Evolutionary conservation across 1,140 invertebrate genomes (phyloP).

Genomic region (Tetramorium simillimum): DNA sequence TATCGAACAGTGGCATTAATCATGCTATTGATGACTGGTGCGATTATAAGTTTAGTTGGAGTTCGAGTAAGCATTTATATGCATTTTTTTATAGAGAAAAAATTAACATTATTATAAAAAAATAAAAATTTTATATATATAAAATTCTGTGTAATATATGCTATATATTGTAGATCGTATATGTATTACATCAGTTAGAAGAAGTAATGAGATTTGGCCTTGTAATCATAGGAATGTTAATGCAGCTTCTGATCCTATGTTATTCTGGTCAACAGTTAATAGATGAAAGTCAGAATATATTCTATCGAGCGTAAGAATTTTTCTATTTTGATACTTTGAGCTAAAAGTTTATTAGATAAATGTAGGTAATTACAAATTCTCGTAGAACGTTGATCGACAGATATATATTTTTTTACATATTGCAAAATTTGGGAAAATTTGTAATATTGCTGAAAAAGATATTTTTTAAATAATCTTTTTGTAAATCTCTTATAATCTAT

Average conservation of each 20-base stretch:
- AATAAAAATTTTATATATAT: background rate
- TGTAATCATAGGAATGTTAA: background rate
- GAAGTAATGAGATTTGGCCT: background rate
- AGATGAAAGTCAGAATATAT: slow-evolving; percentile 7
- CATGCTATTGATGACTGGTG: background rate
- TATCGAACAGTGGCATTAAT: background rate
- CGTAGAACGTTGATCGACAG: no score
- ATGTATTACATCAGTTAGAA: background rate
- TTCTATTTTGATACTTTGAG: background rate
- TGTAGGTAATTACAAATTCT: no score
- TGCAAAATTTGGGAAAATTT: no score
- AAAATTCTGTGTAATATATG: background rate
- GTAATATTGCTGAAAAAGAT: no score
- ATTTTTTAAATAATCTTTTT: no score
- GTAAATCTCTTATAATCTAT: no score
- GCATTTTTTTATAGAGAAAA: background rate
- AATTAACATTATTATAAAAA: background rate
- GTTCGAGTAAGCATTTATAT: background rate
- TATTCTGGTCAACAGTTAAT: background rate
- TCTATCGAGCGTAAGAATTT: slow-evolving; percentile 20
- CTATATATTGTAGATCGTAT: background rate
- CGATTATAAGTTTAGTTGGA: background rate
- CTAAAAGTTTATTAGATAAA: no score
- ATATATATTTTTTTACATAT: no score
- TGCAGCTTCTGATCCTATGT: background rate